Conservation (phyloP, 2,888 invertebrate genomes). For the Palloptera scutellata region DNA sequence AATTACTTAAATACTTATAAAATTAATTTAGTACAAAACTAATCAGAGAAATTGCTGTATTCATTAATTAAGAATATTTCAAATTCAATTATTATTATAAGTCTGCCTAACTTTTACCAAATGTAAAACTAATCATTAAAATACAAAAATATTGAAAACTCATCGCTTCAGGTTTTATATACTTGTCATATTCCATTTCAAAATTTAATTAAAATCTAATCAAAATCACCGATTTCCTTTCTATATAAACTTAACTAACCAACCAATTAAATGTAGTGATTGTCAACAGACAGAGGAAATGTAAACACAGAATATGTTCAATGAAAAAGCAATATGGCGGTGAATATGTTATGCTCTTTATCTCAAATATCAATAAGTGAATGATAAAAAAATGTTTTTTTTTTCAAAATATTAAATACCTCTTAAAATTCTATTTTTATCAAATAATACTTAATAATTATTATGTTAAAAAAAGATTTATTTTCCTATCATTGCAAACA, state of each 20-base stretch:
- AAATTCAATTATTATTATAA: too few relatives aligned
- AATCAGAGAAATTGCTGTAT: too few relatives aligned
- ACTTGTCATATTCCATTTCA: constrained; percentile 41
- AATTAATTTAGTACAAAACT: too few relatives aligned
- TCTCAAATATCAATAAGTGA: not conserved
- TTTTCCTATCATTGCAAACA: constrained; percentile 1
- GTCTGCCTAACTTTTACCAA: too few relatives aligned
- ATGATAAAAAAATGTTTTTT: too few relatives aligned
- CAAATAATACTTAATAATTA: too few relatives aligned
- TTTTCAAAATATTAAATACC: too few relatives aligned
- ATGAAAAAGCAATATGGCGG: constrained; percentile 64
- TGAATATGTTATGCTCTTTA: constrained; percentile 53
- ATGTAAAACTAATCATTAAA: not conserved
- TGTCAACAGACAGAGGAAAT: constrained; percentile 3
- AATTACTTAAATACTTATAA: too few relatives aligned
- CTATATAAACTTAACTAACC: too few relatives aligned
- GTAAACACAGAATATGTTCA: constrained; percentile 29
- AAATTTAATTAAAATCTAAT: constrained; percentile 19
- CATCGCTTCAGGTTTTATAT: constrained; percentile 43
- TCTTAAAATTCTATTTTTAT: too few relatives aligned
- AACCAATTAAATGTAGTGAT: not conserved
- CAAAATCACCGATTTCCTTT: not conserved
- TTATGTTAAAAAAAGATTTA: constrained; percentile 11
- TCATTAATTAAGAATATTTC: too few relatives aligned
- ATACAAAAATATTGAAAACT: constrained; percentile 23